phyloP scores from a whole-genome alignment of 1,140 invertebrate species.

The Thaumatotibia leucotreta region DNA sequence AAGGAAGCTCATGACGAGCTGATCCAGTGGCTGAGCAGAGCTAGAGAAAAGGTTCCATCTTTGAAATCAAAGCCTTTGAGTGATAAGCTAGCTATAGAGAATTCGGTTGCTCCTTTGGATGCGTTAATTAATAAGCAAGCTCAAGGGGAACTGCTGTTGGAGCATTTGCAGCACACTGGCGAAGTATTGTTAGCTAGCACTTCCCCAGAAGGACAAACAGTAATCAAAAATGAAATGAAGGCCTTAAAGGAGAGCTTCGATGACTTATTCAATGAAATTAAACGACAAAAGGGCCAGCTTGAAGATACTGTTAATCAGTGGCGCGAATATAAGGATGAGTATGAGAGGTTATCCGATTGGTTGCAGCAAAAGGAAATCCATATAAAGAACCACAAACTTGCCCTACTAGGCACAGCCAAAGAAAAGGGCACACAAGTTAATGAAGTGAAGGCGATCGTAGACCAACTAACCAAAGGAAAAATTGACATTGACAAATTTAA shows the following conservation, averaged over 20 bases:
- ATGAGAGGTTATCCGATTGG: constrained; percentile 94
- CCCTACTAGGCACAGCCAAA: constrained; percentile 86
- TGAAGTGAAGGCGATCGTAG: constrained; percentile 87
- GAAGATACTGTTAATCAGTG: constrained; percentile 90
- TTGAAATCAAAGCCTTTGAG: constrained; percentile 89
- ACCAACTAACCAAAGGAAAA: constrained; percentile 87
- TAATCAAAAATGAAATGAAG: constrained; percentile 90
- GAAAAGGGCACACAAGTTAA: constrained; percentile 92
- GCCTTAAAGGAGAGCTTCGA: constrained; percentile 91
- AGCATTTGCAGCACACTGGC: constrained; percentile 90
- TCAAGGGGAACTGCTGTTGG: constrained; percentile 91
- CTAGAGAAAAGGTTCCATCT: constrained; percentile 92
- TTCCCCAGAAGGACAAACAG: constrained; percentile 85
- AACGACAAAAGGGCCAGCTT: constrained; percentile 89
- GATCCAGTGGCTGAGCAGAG: constrained; percentile 88
- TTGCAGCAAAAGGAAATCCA: constrained; percentile 94
- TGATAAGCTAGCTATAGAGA: constrained; percentile 92
- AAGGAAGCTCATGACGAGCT: constrained; percentile 94
- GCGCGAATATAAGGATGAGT: constrained; percentile 95
- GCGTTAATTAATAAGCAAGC: constrained; percentile 92
- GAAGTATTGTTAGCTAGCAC: constrained; percentile 91
- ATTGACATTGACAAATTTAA: constrained; percentile 91
- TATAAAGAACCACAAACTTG: constrained; percentile 93
- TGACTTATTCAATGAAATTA: constrained; percentile 89
- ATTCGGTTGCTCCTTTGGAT: constrained; percentile 90